Conservation (phyloP, 2,113 vertebrate species). For the Regulus satrapa region DNA sequence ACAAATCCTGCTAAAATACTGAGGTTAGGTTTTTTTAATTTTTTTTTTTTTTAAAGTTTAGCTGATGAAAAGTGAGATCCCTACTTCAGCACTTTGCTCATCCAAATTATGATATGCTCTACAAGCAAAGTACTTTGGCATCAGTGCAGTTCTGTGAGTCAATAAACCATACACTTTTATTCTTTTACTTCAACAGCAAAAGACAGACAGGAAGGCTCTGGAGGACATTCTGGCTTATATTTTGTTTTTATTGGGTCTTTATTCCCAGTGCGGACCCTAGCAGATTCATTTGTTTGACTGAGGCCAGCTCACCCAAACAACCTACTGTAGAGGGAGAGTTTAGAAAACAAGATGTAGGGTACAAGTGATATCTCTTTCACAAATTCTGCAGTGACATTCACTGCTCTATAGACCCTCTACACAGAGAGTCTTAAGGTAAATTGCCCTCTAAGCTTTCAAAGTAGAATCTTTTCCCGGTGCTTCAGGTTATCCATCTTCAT, state of each 20-base stretch:
- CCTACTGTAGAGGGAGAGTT: not conserved
- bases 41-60: too few relatives aligned
- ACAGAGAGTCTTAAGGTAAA: not conserved
- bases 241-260: not conserved
- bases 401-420: not conserved
- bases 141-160: not conserved
- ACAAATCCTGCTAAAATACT: not conserved
- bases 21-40: not conserved
- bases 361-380: not conserved
- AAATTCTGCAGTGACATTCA: not conserved
- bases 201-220: not conserved
- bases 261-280: not conserved
- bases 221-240: not conserved
- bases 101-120: not conserved
- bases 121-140: not conserved
- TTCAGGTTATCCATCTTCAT: not conserved
- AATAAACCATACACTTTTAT: not conserved
- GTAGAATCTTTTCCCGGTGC: not conserved
- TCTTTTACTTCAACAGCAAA: not conserved
- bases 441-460: not conserved
- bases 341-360: not conserved
- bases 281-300: not conserved
- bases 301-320: not conserved
- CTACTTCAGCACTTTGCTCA: not conserved
- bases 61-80: not conserved